phyloP scores from a whole-genome alignment of 2,888 invertebrate genomes.

The Oligia strigilis region DNA sequence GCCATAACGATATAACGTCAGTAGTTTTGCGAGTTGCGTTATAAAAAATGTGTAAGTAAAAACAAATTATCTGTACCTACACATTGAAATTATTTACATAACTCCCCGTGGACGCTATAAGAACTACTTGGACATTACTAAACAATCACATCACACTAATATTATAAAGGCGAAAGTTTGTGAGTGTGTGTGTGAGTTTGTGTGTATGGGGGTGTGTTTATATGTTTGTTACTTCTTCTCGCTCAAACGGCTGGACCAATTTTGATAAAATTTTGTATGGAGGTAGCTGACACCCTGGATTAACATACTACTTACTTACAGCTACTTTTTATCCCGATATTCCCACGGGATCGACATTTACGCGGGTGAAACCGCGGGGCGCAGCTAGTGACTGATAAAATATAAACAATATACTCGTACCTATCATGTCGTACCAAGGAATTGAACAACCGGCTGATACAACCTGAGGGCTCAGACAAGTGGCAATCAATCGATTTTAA shows the following conservation, averaged over 20 bases:
- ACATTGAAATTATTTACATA: neutral
- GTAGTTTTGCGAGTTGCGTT: neutral
- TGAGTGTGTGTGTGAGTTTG: too few relatives aligned
- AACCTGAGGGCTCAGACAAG: neutral
- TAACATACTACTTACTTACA: too few relatives aligned
- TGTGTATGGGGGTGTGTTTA: too few relatives aligned
- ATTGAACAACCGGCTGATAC: neutral
- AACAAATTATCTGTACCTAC: neutral
- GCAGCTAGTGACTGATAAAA: neutral
- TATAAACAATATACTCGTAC: neutral
- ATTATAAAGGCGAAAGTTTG: too few relatives aligned
- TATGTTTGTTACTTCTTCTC: too few relatives aligned
- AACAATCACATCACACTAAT: neutral
- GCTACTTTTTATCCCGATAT: too few relatives aligned
- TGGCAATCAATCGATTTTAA: neutral
- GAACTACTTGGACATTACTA: neutral
- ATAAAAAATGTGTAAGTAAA: neutral
- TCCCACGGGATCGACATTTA: too few relatives aligned
- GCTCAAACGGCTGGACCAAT: too few relatives aligned
- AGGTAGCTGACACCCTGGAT: too few relatives aligned
- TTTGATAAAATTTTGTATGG: too few relatives aligned
- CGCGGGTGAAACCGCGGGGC: too few relatives aligned
- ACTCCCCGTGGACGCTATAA: too few relatives aligned
- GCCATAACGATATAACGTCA: neutral
- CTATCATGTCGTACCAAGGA: neutral